phyloP scores from a whole-genome alignment of 2,888 invertebrate genomes.

The Halocaridina rubra region DNA sequence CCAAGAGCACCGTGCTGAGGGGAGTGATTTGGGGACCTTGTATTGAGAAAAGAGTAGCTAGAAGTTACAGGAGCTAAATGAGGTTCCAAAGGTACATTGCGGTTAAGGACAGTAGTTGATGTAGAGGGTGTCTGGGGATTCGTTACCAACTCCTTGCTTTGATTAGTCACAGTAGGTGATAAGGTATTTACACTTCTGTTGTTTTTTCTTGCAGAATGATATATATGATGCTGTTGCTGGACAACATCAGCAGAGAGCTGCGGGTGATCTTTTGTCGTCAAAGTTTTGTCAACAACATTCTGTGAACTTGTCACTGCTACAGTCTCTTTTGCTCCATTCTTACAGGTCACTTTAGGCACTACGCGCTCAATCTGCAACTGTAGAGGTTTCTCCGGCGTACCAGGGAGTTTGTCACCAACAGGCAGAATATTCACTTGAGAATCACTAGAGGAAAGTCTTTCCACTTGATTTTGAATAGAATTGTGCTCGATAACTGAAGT shows the following conservation, averaged over 20 bases:
- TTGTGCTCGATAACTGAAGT: too few relatives aligned
- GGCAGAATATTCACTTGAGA: neutral
- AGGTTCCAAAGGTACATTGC: constrained; percentile 16
- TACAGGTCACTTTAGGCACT: neutral
- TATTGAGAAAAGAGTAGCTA: neutral
- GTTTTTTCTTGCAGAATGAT: too few relatives aligned
- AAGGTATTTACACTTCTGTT: neutral
- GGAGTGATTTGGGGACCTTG: constrained; percentile 17
- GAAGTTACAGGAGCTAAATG: constrained; percentile 7
- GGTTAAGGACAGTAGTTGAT: neutral
- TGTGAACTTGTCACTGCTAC: neutral
- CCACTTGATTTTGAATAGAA: neutral
- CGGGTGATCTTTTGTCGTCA: neutral
- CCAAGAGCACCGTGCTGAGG: neutral
- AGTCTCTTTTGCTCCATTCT: neutral
- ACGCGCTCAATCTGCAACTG: too few relatives aligned
- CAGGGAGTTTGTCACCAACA: too few relatives aligned
- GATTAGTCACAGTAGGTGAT: neutral
- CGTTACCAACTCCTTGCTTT: neutral
- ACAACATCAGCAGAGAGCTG: neutral
- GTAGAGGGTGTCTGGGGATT: neutral
- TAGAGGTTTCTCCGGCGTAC: too few relatives aligned
- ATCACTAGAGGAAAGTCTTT: neutral
- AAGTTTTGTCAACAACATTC: neutral
- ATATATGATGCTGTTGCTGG: too few relatives aligned